These are phyloP conservation scores for Capromys pilorides DNA, from an alignment of 2,797 vertebrate genomes.

Conservation along the genomic window DNA sequence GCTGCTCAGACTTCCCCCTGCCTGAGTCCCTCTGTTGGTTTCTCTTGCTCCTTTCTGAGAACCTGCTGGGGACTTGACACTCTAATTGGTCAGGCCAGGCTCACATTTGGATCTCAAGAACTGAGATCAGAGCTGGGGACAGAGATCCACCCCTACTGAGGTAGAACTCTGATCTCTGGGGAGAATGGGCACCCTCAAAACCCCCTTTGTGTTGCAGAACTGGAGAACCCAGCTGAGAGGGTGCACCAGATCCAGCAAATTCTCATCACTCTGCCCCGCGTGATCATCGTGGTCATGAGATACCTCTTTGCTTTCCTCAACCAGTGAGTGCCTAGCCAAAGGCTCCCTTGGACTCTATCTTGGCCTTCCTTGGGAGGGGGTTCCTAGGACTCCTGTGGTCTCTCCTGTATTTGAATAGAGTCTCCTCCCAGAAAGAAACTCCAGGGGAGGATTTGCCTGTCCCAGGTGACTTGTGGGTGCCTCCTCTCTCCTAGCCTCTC, in stretches of 20 bases:
- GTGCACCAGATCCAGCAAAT: conserved; percentile 97
- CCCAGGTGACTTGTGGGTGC: conserved; percentile 25
- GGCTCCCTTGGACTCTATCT: not conserved
- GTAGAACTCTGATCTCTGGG: not conserved
- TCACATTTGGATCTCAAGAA: not conserved
- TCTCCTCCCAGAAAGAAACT: not conserved
- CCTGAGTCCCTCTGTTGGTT: not conserved
- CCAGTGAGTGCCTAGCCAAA: conserved; percentile 90
- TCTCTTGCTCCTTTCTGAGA: not conserved
- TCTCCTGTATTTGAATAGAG: conserved; percentile 11
- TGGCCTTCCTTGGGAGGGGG: not conserved
- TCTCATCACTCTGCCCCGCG: conserved; percentile 92
- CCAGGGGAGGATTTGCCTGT: not conserved
- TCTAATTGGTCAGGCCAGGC: not conserved
- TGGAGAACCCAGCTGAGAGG: conserved; percentile 92
- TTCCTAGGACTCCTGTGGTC: not conserved
- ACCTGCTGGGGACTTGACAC: not conserved
- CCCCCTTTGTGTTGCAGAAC: conserved; percentile 88
- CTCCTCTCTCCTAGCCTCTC: conserved; percentile 90
- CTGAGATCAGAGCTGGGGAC: not conserved
- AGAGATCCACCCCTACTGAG: not conserved
- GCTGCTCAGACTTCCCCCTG: not conserved
- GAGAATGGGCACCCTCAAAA: not conserved
- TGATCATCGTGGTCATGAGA: conserved; percentile 97
- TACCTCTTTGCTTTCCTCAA: conserved; percentile 99